Evolutionary conservation across 2,113 vertebrate genomes (phyloP).

Genomic region (Chinchilla lanigera): DNA sequence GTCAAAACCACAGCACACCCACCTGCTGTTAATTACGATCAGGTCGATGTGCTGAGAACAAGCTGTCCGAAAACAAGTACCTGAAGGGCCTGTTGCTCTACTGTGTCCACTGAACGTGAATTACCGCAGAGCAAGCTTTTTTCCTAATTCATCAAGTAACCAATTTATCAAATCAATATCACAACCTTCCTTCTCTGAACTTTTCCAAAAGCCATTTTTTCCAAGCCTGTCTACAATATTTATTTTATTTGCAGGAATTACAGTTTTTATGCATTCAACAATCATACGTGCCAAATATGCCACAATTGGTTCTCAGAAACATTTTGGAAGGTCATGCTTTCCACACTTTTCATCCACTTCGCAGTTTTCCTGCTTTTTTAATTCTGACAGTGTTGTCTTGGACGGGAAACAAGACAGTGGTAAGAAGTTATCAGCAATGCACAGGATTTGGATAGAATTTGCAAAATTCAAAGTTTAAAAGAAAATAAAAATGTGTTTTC

Average conservation of each 20-base stretch:
- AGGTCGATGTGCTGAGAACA: not conserved
- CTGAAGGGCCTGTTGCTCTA: not conserved
- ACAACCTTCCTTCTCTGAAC: slow-evolving; percentile 25
- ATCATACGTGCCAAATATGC: not conserved
- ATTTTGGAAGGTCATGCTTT: not conserved
- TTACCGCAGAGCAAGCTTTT: not conserved
- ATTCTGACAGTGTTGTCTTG: slow-evolving; percentile 2
- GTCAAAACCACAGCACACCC: not conserved
- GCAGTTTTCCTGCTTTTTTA: not conserved
- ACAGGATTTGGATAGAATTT: not conserved
- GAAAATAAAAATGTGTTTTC: slow-evolving; percentile 24
- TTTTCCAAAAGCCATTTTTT: not conserved
- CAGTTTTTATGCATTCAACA: slow-evolving; percentile 9
- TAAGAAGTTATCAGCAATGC: not conserved
- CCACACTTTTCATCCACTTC: not conserved
- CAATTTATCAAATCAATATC: not conserved
- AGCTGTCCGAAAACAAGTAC: not conserved
- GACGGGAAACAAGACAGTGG: not conserved
- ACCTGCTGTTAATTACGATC: not conserved
- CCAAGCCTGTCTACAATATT: not conserved
- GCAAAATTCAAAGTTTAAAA: not conserved
- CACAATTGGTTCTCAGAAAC: not conserved
- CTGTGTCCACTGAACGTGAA: not conserved
- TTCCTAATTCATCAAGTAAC: not conserved
- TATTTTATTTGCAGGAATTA: not conserved